Percentiles rank a stretch among this genome's conserved stretches.
Conservation (phyloP, 2,888 invertebrate species). For the Zonitis immaculata region DNA sequence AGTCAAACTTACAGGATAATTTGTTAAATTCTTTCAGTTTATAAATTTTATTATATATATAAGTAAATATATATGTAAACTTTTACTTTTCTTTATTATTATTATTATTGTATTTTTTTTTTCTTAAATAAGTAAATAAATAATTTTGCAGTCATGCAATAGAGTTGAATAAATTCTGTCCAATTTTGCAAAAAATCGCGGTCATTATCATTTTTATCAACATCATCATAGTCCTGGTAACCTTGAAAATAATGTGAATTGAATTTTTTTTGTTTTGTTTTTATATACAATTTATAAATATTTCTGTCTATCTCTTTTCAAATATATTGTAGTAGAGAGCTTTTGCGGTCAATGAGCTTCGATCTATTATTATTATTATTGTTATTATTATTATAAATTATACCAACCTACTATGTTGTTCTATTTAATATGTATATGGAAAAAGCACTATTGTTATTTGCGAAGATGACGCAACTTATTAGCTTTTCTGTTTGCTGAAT, state of each 20-base stretch:
- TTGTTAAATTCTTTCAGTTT: not conserved
- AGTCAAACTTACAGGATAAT: not conserved
- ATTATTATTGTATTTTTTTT: not conserved
- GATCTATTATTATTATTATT: too few species aligned
- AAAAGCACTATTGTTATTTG: not conserved
- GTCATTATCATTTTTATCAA: not conserved
- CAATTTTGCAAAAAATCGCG: not conserved
- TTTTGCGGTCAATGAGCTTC: not conserved
- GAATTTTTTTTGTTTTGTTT: not conserved
- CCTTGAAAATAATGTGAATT: not conserved
- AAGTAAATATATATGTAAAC: too few species aligned
- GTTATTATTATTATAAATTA: too few species aligned
- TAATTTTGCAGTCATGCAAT: too few species aligned
- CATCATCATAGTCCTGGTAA: not conserved
- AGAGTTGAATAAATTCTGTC: too few species aligned
- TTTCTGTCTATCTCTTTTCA: not conserved
- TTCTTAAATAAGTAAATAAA: too few species aligned
- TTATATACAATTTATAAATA: not conserved
- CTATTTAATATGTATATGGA: not conserved
- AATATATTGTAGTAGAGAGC: not conserved
- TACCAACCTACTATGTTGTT: not conserved
- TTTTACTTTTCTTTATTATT: not conserved
- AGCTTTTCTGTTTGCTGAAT: constrained; percentile 4
- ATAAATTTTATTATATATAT: too few species aligned
- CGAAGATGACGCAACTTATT: not conserved